Base-by-base conservation (phyloP, 2,888 invertebrate species). In the Drosophila demipolita region DNA sequence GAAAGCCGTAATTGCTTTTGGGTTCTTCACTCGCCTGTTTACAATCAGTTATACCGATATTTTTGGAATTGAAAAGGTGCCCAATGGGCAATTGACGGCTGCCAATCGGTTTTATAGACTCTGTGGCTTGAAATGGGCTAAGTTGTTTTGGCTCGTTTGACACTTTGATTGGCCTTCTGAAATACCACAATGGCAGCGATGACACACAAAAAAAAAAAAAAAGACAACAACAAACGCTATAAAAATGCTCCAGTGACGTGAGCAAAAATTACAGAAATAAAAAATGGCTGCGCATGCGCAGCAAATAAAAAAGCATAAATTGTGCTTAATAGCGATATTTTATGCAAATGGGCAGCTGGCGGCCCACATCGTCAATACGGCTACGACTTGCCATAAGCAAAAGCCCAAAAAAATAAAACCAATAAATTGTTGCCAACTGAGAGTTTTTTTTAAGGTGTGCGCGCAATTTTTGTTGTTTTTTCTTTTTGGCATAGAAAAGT, bases 281-380 rank as follows among this genome's bases (percentile, higher is more conserved):
- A 82, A 88, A 88, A 87, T 88, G 87, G 87, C 73, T 64, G 87
- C 87, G 84, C 87, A 88, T 88, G 87, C 87, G 87, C 87, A 72
- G 62, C 62, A 82, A 86, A 78, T 83, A 83, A 83, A 80, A 80
- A 84, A 82, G 12, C 26, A 55, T 86, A 88, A 88, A 86, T 83
- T 83, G 65, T 72, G 80, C 70, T 79, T 88, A 86, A 87, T 84
- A 81, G 76, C 73, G 80, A 87, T 75, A 83, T 87, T 87, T 86
- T 88, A 87, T 87, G 86, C 88, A 84, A 87, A 87, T 87, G 58
- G 65, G 60, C 17, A 67, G 69, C 42, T 68, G 67, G 66, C 75
- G 80, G 78, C 75, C 82, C 72, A 73, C 75, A 42, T 36, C 45
- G 58, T 42, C 61, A 40, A 20, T 29, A 26, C 52, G 52, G 35